Conservation (phyloP, 35 echinoderm and acorn worm genomes). For the Nesometra sesokonis region DNA sequence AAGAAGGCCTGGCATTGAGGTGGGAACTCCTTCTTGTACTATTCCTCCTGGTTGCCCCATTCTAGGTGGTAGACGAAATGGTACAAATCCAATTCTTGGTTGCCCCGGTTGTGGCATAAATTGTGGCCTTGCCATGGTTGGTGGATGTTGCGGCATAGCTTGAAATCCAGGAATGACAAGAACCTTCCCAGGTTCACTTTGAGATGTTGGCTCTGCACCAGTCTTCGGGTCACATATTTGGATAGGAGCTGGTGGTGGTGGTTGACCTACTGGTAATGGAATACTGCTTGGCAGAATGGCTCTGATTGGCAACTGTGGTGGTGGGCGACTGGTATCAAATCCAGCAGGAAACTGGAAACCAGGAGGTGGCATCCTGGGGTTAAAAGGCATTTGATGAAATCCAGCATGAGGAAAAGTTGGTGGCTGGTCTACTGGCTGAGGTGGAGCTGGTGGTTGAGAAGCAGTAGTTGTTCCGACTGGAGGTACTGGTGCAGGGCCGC, state of each 20-base stretch:
- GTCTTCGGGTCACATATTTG: not conserved
- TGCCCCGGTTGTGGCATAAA: slow-evolving; percentile 10
- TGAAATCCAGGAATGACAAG: not conserved
- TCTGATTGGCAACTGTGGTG: not conserved
- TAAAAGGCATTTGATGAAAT: not conserved
- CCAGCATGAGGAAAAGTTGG: not conserved
- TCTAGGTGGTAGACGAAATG: not conserved
- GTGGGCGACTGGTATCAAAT: slow-evolving; percentile 46
- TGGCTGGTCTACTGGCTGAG: not conserved
- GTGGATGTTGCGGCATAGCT: not conserved
- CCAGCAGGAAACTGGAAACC: slow-evolving; percentile 60
- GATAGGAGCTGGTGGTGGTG: slow-evolving; percentile 22
- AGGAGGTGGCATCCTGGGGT: slow-evolving; percentile 28
- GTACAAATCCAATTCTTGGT: not conserved
- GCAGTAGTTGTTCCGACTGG: slow-evolving; percentile 11
- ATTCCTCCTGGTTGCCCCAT: not conserved
- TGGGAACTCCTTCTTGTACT: not conserved
- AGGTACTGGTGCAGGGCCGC: slow-evolving; percentile 7
- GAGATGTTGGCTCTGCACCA: not conserved
- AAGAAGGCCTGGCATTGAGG: not conserved
- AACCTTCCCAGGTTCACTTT: not conserved
- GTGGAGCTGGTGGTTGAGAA: not conserved
- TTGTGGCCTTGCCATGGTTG: not conserved
- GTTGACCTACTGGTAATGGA: slow-evolving; percentile 27
- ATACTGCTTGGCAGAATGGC: slow-evolving; percentile 10